Conservation (phyloP, 2,888 invertebrate genomes). For the Trypoxylon attenuatum region DNA sequence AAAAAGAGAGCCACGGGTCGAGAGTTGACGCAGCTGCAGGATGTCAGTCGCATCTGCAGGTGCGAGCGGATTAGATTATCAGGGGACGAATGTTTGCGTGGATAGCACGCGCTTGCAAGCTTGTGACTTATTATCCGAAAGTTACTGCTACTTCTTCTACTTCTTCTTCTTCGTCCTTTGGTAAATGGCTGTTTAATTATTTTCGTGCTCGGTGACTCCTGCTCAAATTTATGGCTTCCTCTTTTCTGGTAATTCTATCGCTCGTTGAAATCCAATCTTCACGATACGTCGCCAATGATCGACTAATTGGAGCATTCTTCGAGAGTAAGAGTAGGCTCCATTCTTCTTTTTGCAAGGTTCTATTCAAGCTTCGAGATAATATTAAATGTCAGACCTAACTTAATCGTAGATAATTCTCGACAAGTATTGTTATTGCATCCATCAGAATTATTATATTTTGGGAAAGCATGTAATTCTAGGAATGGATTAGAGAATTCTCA, state of each 20-base stretch:
- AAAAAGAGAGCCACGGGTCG: conserved; percentile 32
- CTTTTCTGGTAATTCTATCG: neutral
- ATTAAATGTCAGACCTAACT: too few relatives aligned
- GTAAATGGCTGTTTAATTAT: neutral
- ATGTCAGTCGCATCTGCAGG: conserved; percentile 34
- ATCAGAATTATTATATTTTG: too few relatives aligned
- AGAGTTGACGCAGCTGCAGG: conserved; percentile 49
- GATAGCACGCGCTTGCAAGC: neutral
- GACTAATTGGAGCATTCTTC: neutral
- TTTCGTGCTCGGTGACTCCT: neutral
- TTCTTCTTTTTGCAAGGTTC: too few relatives aligned
- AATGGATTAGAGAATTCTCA: too few relatives aligned
- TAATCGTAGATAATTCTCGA: too few relatives aligned
- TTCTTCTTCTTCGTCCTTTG: neutral
- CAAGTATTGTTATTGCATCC: too few relatives aligned
- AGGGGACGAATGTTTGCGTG: neutral
- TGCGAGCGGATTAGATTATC: conserved; percentile 45
- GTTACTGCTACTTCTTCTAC: neutral
- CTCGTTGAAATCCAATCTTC: neutral
- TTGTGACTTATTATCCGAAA: neutral
- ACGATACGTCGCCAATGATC: neutral
- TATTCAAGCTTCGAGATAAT: too few relatives aligned
- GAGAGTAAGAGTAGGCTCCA: too few relatives aligned
- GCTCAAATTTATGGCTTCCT: neutral
- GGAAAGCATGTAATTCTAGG: too few relatives aligned